Evolutionary conservation across 2,113 vertebrate genomes (phyloP), one percentile per base, ranked within the genome.

Genomic region (Xenopus laevis): DNA sequence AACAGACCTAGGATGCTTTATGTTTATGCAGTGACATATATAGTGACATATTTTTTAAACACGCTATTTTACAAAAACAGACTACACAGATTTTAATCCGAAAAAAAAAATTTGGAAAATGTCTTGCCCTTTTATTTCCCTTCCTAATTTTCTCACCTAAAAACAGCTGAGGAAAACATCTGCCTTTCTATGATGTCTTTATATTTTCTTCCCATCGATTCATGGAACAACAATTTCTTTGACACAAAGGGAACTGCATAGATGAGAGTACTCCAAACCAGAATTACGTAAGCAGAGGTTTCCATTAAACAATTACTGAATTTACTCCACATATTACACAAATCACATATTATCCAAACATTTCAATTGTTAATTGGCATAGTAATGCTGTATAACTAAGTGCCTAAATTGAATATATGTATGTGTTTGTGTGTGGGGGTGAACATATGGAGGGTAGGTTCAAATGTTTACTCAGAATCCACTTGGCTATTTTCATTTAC

Each of bases 91-190:
- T 4, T 27, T 27, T 27, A 27, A 27, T 27, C 4, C 4, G 23
- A 27, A 27, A 27, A 27, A 27, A 27, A 27, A 40, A 40, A 50
- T 10, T 12, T 12, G 46, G 15, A 15, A 20, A 44, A 58, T 27
- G 4, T 20, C 15, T n/a, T 44, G 12, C 52, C 55, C n/a, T 30
- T 73, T 72, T 11, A 44, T 53, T 73, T 30, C 7, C 15, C 50
- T 12, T 58, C 16, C 33, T 63, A 72, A 68, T 61, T 68, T 75
- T 61, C 40, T 69, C 66, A 76, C 73, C 58, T 76, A 62, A 76
- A 66, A 68, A 68, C 73, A 76, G 73, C 73, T 76, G 66, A 76
- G 59, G 7, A 62, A 69, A 76, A 76, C 73, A 76, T 76, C 66
- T 76, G 73, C 30, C 40, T 21, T 5, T 12, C 58, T 68, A 53